Conservation (phyloP, 2,797 vertebrate species). For the Aeoliscus strigatus region DNA sequence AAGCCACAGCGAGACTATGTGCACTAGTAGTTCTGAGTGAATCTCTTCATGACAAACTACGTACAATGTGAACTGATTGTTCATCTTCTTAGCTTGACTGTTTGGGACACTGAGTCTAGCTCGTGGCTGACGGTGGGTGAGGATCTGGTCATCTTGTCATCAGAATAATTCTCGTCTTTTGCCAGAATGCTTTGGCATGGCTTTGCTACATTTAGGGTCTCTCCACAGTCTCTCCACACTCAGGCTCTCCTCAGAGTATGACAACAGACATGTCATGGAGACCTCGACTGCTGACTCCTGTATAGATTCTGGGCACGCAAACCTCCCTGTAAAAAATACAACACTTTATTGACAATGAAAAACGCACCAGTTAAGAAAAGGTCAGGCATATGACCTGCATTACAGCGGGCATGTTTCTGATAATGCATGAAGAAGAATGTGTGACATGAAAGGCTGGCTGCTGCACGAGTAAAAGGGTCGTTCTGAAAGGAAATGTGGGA, state of each 20-base stretch:
- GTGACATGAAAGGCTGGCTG: slow-evolving; percentile 48
- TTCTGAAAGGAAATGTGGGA: slow-evolving; percentile 57
- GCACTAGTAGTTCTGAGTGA: too few species aligned
- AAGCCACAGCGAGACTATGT: too few species aligned
- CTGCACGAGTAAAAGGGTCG: slow-evolving; percentile 25
- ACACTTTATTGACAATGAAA: slow-evolving; percentile 29
- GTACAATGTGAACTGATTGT: too few species aligned
- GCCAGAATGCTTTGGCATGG: too few species aligned
- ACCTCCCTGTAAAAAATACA: slow-evolving; percentile 14
- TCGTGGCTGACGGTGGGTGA: too few species aligned
- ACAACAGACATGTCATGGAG: slow-evolving; percentile 49
- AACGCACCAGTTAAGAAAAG: slow-evolving; percentile 18
- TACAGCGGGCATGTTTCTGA: slow-evolving; percentile 53
- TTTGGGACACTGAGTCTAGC: too few species aligned
- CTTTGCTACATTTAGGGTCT: slow-evolving; percentile 3
- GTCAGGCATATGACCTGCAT: slow-evolving; percentile 56
- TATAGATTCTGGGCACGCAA: slow-evolving; percentile 50
- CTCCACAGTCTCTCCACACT: slow-evolving; percentile 6
- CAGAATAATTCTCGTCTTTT: too few species aligned
- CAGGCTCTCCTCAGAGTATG: slow-evolving; percentile 39
- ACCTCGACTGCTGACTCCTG: slow-evolving; percentile 26
- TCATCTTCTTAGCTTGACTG: too few species aligned
- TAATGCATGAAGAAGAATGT: slow-evolving; percentile 67
- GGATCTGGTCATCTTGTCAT: too few species aligned
- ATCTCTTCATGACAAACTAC: too few species aligned